Conservation (phyloP, 35 echinoderm and acorn worm species). For the Patiria miniata region DNA sequence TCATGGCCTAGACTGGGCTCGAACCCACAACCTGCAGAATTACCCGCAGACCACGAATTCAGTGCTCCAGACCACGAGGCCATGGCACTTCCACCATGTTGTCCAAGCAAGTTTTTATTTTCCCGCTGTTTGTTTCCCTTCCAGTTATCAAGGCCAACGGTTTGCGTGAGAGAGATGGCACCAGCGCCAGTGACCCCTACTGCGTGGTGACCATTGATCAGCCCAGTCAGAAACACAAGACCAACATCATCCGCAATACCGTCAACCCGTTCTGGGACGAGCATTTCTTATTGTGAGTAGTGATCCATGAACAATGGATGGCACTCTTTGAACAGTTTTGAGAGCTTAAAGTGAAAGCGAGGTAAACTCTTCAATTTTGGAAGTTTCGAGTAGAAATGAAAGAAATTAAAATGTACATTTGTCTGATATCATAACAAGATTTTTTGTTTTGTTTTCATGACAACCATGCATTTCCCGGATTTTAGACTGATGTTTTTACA, state of each 20-base stretch:
- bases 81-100: too few relatives aligned
- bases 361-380: too few relatives aligned
- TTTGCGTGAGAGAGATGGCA: slow-evolving; percentile 51
- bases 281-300: slow-evolving; percentile 95
- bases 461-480: too few relatives aligned
- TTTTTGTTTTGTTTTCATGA: too few relatives aligned
- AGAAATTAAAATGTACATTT: background rate
- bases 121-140: slow-evolving; percentile 8
- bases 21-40: too few relatives aligned
- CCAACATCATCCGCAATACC: slow-evolving; percentile 81
- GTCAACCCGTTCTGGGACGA: slow-evolving; percentile 99
- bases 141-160: slow-evolving; percentile 79
- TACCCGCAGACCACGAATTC: too few relatives aligned
- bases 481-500: too few relatives aligned
- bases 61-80: too few relatives aligned
- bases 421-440: too few relatives aligned
- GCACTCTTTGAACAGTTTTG: background rate
- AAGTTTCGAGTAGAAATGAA: background rate
- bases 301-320: background rate
- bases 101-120: too few relatives aligned
- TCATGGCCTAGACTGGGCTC: too few relatives aligned
- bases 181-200: slow-evolving; percentile 84
- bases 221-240: slow-evolving; percentile 86
- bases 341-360: too few relatives aligned
- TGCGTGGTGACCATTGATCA: slow-evolving; percentile 87